phyloP scores from a whole-genome alignment of 1,140 invertebrate species.

The Drosophila teissieri region DNA sequence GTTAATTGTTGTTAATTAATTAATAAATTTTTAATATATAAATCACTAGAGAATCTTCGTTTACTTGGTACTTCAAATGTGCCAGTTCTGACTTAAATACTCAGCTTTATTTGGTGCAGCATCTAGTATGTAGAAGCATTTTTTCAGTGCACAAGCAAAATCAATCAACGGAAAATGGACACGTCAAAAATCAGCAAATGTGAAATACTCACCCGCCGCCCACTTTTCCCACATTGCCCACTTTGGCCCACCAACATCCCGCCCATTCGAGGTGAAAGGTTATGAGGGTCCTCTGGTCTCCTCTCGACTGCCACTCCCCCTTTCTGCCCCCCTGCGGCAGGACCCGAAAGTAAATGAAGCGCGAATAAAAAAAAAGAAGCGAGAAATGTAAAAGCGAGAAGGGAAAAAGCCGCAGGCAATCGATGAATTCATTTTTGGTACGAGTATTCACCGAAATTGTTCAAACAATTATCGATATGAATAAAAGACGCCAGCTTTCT shows the following conservation, averaged over 20 bases:
- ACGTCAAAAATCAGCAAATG: conserved; percentile 77
- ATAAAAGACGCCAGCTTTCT: conserved; percentile 22
- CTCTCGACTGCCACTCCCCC: conserved; percentile 13
- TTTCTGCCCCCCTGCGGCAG: not conserved
- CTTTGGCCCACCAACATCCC: not conserved
- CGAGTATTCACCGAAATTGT: conserved; percentile 43
- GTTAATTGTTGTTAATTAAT: too few relatives aligned
- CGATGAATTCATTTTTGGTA: conserved; percentile 47
- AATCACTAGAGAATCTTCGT: too few relatives aligned
- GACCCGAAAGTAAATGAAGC: conserved; percentile 30
- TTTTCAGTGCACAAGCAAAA: conserved; percentile 46
- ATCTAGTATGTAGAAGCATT: not conserved
- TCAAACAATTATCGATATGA: conserved; percentile 55
- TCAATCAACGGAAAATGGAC: conserved; percentile 74
- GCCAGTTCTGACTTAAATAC: too few relatives aligned
- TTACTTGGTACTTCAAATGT: too few relatives aligned
- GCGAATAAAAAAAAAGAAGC: conserved; percentile 2
- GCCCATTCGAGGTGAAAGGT: conserved; percentile 25
- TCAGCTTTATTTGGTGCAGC: too few relatives aligned
- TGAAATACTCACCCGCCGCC: conserved; percentile 47
- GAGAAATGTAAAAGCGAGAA: conserved; percentile 5
- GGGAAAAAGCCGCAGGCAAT: conserved; percentile 36
- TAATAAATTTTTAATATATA: too few relatives aligned
- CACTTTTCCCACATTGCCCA: too few relatives aligned
- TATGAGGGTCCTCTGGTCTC: conserved; percentile 39